Evolutionary conservation across 1,140 invertebrate species (phyloP), one percentile per base, ranked within the genome.

Genomic region (Drosophila rufa): DNA sequence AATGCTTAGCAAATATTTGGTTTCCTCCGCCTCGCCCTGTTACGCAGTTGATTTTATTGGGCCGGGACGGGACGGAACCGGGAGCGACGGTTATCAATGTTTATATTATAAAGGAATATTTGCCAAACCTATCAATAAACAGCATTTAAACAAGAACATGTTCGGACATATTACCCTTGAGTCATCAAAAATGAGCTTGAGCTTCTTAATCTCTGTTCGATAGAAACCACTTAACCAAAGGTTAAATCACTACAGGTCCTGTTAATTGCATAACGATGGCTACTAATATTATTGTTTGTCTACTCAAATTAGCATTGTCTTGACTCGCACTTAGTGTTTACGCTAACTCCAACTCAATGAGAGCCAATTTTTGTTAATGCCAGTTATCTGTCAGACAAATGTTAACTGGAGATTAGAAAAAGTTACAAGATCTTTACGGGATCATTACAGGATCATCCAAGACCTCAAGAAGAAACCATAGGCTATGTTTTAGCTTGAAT

Each of bases 1-100:
- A 70, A 57, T 53, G 70, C 74, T 58, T 62, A 50, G 51, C 59
- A 75, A 75, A 73, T 61, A 75, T 73, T 71, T 74, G 62, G 30
- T 65, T 65, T 65, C 40, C 62, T 33, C 17, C 62, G 62, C 22
- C 25, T 45, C 50, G 36, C 40, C 55, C 30, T 40, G 57, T 75
- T 70, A 75, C 59, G 69, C 74, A 76, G 51, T 76, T 57, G 38
- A 48, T 48, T 59, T 70, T 50, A 58, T 73, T 47, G 50, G 38
- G 0, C 38, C 14, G 46, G 27, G n/a, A 30, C 14, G 38, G 17
- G 27, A n/a, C 15, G 48, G 38, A 4, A 40, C 12, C 38, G 38
- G 8, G 25, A 30, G 25, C 3, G 12, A 2, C 19, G 7, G 30
- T 27, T 66, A 66, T 66, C 62, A 46, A 67, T 51, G 66, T 67